These are phyloP conservation scores for Apamea crenata DNA, from an alignment of 2,888 invertebrate species.

Conservation along the genomic window DNA sequence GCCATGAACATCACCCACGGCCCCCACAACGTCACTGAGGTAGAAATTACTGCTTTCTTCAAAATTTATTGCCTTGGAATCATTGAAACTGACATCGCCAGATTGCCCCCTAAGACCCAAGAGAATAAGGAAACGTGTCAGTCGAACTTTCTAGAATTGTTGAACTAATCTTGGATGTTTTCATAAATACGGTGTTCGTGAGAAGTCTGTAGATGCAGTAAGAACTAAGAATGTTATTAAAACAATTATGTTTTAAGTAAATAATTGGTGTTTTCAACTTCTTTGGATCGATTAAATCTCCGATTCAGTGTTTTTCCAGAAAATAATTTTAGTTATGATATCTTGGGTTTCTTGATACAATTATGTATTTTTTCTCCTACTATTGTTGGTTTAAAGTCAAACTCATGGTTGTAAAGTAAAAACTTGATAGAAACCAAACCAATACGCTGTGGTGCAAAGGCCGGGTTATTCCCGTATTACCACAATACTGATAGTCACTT, in stretches of 20 bases:
- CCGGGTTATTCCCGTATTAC: slow-evolving; percentile 44
- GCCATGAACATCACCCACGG: slow-evolving; percentile 73
- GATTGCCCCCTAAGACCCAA: neutral
- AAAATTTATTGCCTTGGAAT: slow-evolving; percentile 32
- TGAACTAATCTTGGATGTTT: slow-evolving; percentile 11
- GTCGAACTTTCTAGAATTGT: slow-evolving; percentile 28
- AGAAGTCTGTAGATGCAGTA: neutral
- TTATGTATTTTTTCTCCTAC: neutral
- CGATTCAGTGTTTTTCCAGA: slow-evolving; percentile 26
- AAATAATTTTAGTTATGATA: neutral
- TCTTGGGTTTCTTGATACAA: slow-evolving; percentile 27
- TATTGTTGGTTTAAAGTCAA: slow-evolving; percentile 6
- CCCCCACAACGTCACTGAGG: slow-evolving; percentile 84
- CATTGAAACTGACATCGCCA: neutral
- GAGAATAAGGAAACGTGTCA: slow-evolving; percentile 73
- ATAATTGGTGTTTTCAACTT: slow-evolving; percentile 24
- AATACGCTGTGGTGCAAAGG: neutral
- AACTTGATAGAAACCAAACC: neutral
- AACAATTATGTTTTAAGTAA: slow-evolving; percentile 39
- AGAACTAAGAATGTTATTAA: slow-evolving; percentile 21
- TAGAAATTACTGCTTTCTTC: slow-evolving; percentile 60
- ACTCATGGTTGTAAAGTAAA: slow-evolving; percentile 17
- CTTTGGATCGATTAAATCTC: slow-evolving; percentile 6
- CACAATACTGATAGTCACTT: slow-evolving; percentile 53
- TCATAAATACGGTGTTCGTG: slow-evolving; percentile 18